Base-by-base conservation (phyloP, 1,140 invertebrate species). In the Cephus cinctus region DNA sequence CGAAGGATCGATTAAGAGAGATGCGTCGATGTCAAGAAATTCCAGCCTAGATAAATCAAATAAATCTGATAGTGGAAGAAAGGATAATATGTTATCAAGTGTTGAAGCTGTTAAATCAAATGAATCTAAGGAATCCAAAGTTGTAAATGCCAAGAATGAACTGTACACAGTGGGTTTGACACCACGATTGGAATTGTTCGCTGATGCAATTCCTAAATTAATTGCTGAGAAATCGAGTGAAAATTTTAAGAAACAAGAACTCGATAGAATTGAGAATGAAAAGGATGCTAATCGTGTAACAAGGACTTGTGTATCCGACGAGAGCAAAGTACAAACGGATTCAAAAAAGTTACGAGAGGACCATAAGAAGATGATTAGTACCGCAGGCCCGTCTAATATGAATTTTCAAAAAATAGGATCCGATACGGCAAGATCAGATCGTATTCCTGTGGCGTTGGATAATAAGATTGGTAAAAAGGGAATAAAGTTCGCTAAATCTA, bases 181-280 rank as follows among this genome's bases (percentile, higher is more conserved):
- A 1, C 74, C 74, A 1, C 54, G 74, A 47, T 52, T 76, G 19
- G 72, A 73, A 45, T 35, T 76, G 8, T 75, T 76, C 46, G 74
- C 71, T 2, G 71, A 76, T 45, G 61, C 61, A 1, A 75, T 76
- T 47, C 73, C 73, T 0, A 76, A 75, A 51, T 41, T 76, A 0
- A 61, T 74, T 1, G 73, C 71, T 8, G 71, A 75, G 47, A 75
- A 64, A 30, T 54, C 65, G 0, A 59, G 34, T 16, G 69, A 69
- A 34, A 50, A 51, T 35, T n/a, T 43, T 16, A 31, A 25, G 6
- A 52, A 41, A 15, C 20, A 53, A 52, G 23, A 47, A 30, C 12
- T 43, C 25, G 48, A 57, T n/a, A 8, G 46, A 47, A 27, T 4
- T 36, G 14, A 59, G 20, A 20, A 36, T 4, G 34, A 36, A 15